Conservation (phyloP, 2,113 vertebrate genomes). For the Phodopus roborovskii region DNA sequence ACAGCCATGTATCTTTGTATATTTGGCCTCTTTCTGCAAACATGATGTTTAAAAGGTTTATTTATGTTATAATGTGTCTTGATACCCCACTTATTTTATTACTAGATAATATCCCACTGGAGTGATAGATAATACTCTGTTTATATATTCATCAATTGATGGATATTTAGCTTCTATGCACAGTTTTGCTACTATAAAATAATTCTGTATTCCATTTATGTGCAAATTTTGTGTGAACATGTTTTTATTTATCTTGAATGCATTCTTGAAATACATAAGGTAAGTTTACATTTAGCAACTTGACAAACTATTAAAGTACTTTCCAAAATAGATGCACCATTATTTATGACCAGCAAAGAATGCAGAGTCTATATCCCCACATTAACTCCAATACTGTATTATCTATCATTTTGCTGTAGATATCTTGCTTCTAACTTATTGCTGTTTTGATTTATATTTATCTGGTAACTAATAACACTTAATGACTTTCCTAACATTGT, state of each 20-base stretch:
- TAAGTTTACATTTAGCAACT: not conserved
- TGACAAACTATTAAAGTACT: not conserved
- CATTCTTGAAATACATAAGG: not conserved
- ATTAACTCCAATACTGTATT: not conserved
- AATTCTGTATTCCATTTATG: not conserved
- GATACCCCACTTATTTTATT: not conserved
- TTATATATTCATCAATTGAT: not conserved
- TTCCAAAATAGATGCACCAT: not conserved
- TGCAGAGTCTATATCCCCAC: not conserved
- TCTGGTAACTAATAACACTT: not conserved
- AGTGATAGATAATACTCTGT: too few species aligned
- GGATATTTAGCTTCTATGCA: not conserved
- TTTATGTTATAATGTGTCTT: not conserved
- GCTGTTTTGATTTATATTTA: not conserved
- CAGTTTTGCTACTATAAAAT: not conserved
- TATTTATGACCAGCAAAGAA: not conserved
- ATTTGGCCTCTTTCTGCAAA: not conserved
- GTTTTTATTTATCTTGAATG: not conserved
- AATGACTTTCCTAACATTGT: not conserved
- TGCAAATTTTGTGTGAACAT: not conserved
- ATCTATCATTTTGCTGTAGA: not conserved
- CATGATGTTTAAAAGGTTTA: not conserved
- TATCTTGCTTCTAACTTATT: not conserved
- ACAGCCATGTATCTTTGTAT: not conserved
- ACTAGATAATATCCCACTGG: not conserved